Base-by-base conservation (phyloP, 2,797 vertebrate genomes). In the Sebastes kiyomatsui region DNA sequence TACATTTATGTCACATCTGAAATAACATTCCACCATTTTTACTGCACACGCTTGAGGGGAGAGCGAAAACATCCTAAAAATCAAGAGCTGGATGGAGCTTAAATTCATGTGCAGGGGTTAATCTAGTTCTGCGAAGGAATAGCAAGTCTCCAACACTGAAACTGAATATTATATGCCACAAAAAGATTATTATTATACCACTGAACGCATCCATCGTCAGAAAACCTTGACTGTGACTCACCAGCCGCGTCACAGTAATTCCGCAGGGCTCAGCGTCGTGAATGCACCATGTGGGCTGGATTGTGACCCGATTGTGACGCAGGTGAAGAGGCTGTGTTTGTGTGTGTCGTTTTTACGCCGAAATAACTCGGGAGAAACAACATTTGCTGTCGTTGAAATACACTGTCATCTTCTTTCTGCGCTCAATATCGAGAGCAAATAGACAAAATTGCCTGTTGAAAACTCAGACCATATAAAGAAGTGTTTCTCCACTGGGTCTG, bases 271-370 rank as follows among this genome's bases (percentile, higher is more conserved):
- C 78, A 27, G 79, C 62, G 74, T 69, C 25, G 28, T 85, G 81
- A 89, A 89, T 83, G 69, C 81, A 80, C 74, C 79, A 76, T 79
- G 90, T 91, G 89, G 90, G 90, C 79, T 89, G 83, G 69, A 81
- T 69, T 82, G 78, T 93, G 90, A 94, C 85, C 90, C 83, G 65
- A 81, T 69, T 81, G 78, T 93, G 90, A 94, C 83, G 90, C 88
- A 87, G 83, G 88, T 86, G 81, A 88, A 87, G 77, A 90, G 80
- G 82, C 82, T 55, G 52, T 46, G 32, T 32, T 5, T 27, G 46
- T 67, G n/a, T 54, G 61, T 49, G 38, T 35, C 20, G 38, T 61
- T 42, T 75, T 87, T 64, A 71, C 22, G 20, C 67, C 4, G 4
- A 79, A 87, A 84, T 84, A 81, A 77, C 81, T 85, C 35, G 3